These are phyloP conservation scores for Ommatoiulus sabulosus DNA, from an alignment of 2,888 invertebrate genomes.

Conservation along the genomic window DNA sequence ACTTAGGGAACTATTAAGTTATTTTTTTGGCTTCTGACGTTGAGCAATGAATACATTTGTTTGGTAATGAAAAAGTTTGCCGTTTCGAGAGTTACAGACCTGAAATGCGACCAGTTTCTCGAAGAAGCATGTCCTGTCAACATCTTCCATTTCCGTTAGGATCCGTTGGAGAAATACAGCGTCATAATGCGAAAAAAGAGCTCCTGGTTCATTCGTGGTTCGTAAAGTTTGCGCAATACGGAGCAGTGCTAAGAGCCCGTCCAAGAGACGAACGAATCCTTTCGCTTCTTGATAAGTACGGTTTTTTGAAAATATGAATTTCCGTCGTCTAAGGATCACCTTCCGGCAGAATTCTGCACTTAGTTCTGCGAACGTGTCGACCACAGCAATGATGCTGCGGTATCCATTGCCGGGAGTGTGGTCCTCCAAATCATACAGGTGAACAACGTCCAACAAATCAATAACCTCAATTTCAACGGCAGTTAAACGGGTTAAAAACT, in stretches of 20 bases:
- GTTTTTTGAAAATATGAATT: slow-evolving; percentile 84
- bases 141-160: slow-evolving; percentile 80
- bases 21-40: too few relatives aligned
- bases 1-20: too few relatives aligned
- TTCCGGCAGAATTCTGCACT: slow-evolving; percentile 79
- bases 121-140: slow-evolving; percentile 95
- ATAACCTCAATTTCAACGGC: slow-evolving; percentile 65
- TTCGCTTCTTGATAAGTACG: slow-evolving; percentile 81
- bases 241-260: background rate
- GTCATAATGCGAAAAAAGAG: slow-evolving; percentile 76
- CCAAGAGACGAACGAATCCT: slow-evolving; percentile 67
- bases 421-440: slow-evolving; percentile 83
- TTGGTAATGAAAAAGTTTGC: too few relatives aligned
- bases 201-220: slow-evolving; percentile 75
- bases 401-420: slow-evolving; percentile 92
- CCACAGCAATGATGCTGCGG: slow-evolving; percentile 85
- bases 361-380: slow-evolving; percentile 81
- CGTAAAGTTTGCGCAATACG: slow-evolving; percentile 63
- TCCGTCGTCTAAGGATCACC: slow-evolving; percentile 78
- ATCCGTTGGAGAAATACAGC: slow-evolving; percentile 81
- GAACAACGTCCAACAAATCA: slow-evolving; percentile 64
- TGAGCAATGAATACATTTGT: too few relatives aligned
- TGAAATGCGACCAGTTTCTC: slow-evolving; percentile 96
- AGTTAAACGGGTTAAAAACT: slow-evolving; percentile 65
- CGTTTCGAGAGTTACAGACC: too few relatives aligned